Base-by-base conservation (phyloP, 2,888 invertebrate genomes). In the Drosophila recens region DNA sequence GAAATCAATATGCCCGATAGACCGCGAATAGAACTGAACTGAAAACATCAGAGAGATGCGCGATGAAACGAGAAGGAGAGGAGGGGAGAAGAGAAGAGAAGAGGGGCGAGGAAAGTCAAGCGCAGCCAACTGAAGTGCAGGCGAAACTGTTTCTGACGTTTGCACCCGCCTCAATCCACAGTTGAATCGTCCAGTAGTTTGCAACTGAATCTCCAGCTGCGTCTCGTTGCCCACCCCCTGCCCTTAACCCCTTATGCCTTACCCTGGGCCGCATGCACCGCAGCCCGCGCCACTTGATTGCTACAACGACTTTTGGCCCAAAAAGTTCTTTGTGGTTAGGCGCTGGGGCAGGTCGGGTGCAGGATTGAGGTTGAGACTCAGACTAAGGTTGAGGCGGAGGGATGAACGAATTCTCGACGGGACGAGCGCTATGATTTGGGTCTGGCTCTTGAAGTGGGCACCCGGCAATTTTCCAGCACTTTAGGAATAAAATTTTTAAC, bases 261-360 rank as follows among this genome's bases (percentile, higher is more conserved):
- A 27, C 27, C 27, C 23, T 23, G 5, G 4, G 23, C 23, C 23
- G 23, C 23, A 23, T 33, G 27, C n/a, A 27, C 8, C 43, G 59
- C 49, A 33, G 30, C 66, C 52, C 34, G 67, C 79, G 65, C 68
- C 80, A 74, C 62, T 83, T 88, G 82, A 83, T 83, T 87, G 88
- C 82, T 74, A 58, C 87, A 80, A 75, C 87, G 81, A 83, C 85
- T 87, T 87, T 87, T 68, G 72, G 68, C 68, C 86, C 77, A 52
- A 86, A 83, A 80, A 82, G 82, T 88, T 88, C 74, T 82, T 88
- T 88, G 82, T 87, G 88, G 82, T 77, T 77, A 59, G 80, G 70
- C 58, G 70, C 54, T 75, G 54, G 64, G 49, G 49, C 45, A 56
- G 63, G 56, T 56, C 30, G 64, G 69, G 42, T 33, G 1, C 1